Base-by-base conservation (phyloP, 2,113 vertebrate genomes). In the Vanacampus margaritifer region DNA sequence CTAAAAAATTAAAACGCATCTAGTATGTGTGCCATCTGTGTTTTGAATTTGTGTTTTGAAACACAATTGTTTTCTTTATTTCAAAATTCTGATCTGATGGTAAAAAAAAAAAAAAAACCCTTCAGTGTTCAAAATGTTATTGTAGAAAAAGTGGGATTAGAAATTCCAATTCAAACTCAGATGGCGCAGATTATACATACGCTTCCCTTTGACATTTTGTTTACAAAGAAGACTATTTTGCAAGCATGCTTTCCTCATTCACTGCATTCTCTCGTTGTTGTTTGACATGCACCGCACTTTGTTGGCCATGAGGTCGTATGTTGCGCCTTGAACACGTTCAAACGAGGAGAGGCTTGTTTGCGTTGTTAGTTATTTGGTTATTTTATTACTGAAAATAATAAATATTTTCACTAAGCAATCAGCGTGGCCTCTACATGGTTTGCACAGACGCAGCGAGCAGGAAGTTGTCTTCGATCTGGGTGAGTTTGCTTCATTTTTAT, bases 391-490 rank as follows among this genome's bases (percentile, higher is more conserved):
- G 35, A 57, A 69, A 74, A 53, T 74, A 80, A 84, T 79, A 82
- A 89, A 86, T 26, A 84, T 87, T 87, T 89, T 88, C 81, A 85
- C 71, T 26, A 74, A 81, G 65, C 56, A 1, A 71, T 61, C 58
- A 28, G 46, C 21, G 45, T 73, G 3, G 68, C 41, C 64, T 64
- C 24, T 1, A 19, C 32, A 36, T 59, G 57, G 32, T 21, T 21
- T n/a, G 14, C 13, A 3, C 26, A 57, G 12, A 26, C 13, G 24
- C 50, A 39, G 7, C 1, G 3, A 12, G n/a, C 7, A 7, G 5
- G 54, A 28, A 57, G 28, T 32, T 16, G 54, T 28, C 54, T 57
- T 10, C 26, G 16, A 17, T 17, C 54, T 57, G 26, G 26, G 54
- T 57, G 54, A 57, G 26, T 32, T 57, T 17, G 51, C 51, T 54